Evolutionary conservation across 2,888 invertebrate genomes (phyloP).

Genomic region (Aelia acuminata): DNA sequence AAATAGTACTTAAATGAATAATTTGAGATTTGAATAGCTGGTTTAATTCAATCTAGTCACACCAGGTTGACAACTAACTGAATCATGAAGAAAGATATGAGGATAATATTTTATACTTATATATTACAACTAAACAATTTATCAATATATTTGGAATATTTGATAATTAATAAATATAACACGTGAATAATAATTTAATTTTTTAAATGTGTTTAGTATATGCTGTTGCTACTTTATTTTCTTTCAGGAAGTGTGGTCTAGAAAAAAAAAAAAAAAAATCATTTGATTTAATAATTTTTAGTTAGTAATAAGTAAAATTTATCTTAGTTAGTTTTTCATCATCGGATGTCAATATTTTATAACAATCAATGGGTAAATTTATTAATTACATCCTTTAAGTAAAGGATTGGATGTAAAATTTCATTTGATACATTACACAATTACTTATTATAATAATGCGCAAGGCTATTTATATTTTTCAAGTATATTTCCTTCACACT

Average conservation of each 20-base stretch:
- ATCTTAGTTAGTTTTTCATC: background rate
- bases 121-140: background rate
- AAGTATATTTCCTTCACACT: background rate
- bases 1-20: background rate
- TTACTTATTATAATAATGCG: background rate
- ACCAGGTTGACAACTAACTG: background rate
- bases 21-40: background rate
- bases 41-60: background rate
- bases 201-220: background rate
- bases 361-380: background rate
- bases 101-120: background rate
- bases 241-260: too few relatives aligned
- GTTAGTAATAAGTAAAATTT: background rate
- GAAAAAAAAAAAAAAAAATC: too few relatives aligned
- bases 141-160: background rate
- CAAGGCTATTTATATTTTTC: background rate
- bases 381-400: background rate
- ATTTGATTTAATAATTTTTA: background rate
- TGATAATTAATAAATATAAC: background rate
- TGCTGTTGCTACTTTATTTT: background rate
- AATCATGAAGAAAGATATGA: background rate
- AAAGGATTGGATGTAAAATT: background rate
- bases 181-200: background rate
- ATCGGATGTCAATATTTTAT: background rate
- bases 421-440: background rate